Base-by-base conservation (phyloP, 2,113 vertebrate species). In the Tupaia tana region DNA sequence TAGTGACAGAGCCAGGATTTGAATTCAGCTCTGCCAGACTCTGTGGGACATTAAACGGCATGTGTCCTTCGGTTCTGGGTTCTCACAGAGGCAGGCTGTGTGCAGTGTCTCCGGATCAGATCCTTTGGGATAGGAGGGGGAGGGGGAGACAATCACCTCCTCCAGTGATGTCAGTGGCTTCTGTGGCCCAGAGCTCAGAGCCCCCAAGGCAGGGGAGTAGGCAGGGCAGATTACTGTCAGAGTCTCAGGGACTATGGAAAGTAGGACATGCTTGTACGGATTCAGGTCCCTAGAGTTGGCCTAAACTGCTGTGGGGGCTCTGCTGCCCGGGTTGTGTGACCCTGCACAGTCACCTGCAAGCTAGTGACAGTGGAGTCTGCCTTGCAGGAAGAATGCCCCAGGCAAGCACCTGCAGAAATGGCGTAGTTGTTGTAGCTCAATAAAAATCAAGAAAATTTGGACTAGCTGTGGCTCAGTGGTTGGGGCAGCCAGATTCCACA, bases 291-390 rank as follows among this genome's bases (percentile, higher is more conserved):
- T 12, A 12, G 20, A 19, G 20, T n/a, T 31, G 27, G 7, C 54
- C 93, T 19, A 31, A 93, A 6, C n/a, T 16, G 43, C 43, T 43
- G 43, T 58, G 81, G 18, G 29, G 9, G 27, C 24, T 29, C 58
- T 15, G 1, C 11, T 10, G 70, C 61, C 25, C 14, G 3, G 27
- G 15, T 24, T 24, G 3, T 20, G 22, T 12, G 43, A 63, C 78
- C 71, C 14, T 29, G 12, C 1, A 34, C 31, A 9, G 56, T 10
- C 27, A 34, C 1, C n/a, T 9, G 29, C 43, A 73, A 7, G 24
- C 7, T 15, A 7, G 3, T 13, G 29, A 16, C 52, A 6, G 11
- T 2, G 13, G 15, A 7, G 5, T 73, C n/a, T 13, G 0, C n/a
- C 34, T 16, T 2, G 1, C 27, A 15, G 52, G 31, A 54, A 54